phyloP scores from a whole-genome alignment of 1,140 invertebrate genomes.

The Agraylea sexmaculata region DNA sequence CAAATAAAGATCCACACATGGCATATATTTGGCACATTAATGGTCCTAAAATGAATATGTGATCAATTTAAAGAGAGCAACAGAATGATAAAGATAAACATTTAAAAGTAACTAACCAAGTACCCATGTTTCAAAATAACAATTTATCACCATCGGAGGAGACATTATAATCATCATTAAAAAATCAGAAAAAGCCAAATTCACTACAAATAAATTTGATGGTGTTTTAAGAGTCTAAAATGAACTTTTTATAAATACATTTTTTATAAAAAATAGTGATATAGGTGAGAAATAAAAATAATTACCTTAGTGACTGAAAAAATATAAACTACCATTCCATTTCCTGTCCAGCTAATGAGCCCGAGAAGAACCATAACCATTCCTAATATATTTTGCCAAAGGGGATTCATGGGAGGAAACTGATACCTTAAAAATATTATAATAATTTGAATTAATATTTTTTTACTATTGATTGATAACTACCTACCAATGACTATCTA shows the following conservation, averaged over 20 bases:
- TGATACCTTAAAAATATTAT: constrained; percentile 41
- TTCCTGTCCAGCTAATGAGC: constrained; percentile 57
- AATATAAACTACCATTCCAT: constrained; percentile 72
- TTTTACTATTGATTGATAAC: background rate
- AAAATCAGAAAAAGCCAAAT: constrained; percentile 72
- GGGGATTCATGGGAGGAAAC: constrained; percentile 62
- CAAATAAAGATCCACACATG: constrained; percentile 65
- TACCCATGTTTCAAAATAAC: constrained; percentile 68
- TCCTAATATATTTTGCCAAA: constrained; percentile 69
- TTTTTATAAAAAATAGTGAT: background rate
- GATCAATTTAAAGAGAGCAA: background rate
- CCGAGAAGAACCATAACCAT: constrained; percentile 63
- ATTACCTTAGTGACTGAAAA: constrained; percentile 58
- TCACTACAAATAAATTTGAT: constrained; percentile 69
- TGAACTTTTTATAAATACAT: background rate
- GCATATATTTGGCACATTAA: constrained; percentile 69
- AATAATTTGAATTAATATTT: constrained; percentile 1
- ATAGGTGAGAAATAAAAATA: background rate
- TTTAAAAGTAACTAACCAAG: constrained; percentile 34
- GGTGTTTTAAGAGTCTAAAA: constrained; percentile 49
- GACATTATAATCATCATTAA: constrained; percentile 69
- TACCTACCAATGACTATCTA: constrained; percentile 51
- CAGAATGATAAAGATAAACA: background rate
- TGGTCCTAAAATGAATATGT: constrained; percentile 36
- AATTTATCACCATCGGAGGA: constrained; percentile 66